Evolutionary conservation across 2,888 invertebrate species (phyloP), one percentile per base, ranked within the genome.

Genomic region (Acheta domesticus): DNA sequence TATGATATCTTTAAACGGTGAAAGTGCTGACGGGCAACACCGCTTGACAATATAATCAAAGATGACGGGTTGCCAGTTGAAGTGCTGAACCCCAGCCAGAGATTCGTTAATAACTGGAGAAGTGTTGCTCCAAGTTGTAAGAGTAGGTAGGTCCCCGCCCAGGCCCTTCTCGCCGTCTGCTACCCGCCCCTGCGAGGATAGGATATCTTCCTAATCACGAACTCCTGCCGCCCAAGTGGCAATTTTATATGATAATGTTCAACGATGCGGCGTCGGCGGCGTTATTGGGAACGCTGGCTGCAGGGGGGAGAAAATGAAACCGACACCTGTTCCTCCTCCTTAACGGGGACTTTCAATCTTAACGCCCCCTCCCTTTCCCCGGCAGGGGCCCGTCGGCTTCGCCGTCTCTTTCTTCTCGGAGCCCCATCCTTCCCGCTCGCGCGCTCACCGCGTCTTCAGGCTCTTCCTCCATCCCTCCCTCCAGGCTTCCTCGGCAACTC

Each of bases 191-290:
- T 62, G 62, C n/a, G 62, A 19, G 62, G 62, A 62, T 19, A n/a
- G 16, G 62, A 62, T 62, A 62, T 62, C 62, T 62, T 62, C 62
- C 62, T 62, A 62, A 62, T 62, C 62, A 62, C 62, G 62, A 62
- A 62, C 62, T 62, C 62, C 62, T 62, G 62, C 62, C 14, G 62
- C 62, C 62, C 62, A n/a, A 62, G 62, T 62, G 62, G 62, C 62
- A 62, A 62, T 62, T 62, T 62, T 62, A 62, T 62, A 62, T 62
- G 62, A 62, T 62, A 62, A 62, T 62, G 62, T 62, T 62, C 62
- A 62, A 62, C 62, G 62, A 62, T n/a, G 62, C 62, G 62, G 62
- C n/a, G 62, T 14, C n/a, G 62, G 62, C 62, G 62, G 62, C 62
- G 62, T 62, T 62, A 62, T 62, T 62, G 62, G 62, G 62, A 62